Conservation (phyloP, 2,888 invertebrate species). For the Neocrepidodera transversa region DNA sequence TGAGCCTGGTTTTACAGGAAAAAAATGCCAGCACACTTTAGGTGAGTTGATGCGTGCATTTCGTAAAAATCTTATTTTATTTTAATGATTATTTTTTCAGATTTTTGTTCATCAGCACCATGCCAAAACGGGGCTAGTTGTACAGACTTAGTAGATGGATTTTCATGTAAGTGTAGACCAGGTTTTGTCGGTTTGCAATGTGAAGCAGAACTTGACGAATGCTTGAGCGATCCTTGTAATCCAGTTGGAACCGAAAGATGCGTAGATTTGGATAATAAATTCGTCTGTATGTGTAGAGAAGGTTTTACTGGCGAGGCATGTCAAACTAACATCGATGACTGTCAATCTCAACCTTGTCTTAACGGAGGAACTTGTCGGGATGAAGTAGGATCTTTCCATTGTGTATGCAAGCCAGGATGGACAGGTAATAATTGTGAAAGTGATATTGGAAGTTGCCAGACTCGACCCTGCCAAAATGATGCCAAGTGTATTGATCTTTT, state of each 20-base stretch:
- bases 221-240: conserved; percentile 88
- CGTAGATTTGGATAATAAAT: conserved; percentile 87
- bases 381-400: conserved; percentile 83
- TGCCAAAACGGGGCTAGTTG: conserved; percentile 94
- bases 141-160: conserved; percentile 86
- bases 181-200: conserved; percentile 93
- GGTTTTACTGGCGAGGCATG: conserved; percentile 87
- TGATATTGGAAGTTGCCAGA: conserved; percentile 87
- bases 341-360: conserved; percentile 82
- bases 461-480: conserved; percentile 90
- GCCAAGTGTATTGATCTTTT: conserved; percentile 90
- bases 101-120: conserved; percentile 88
- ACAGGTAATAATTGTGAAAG: conserved; percentile 83
- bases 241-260: conserved; percentile 90
- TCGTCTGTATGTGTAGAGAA: conserved; percentile 85
- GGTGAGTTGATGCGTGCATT: conserved; percentile 5
- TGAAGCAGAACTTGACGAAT: conserved; percentile 92
- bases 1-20: conserved; percentile 93
- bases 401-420: conserved; percentile 86
- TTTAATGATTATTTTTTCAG: conserved; percentile 72
- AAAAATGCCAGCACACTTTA: conserved; percentile 81
- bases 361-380: conserved; percentile 91
- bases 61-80: background rate
- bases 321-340: conserved; percentile 87
- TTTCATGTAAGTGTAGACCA: conserved; percentile 90